Evolutionary conservation across 2,888 invertebrate species (phyloP).

Genomic region (Chirona hameri): DNA sequence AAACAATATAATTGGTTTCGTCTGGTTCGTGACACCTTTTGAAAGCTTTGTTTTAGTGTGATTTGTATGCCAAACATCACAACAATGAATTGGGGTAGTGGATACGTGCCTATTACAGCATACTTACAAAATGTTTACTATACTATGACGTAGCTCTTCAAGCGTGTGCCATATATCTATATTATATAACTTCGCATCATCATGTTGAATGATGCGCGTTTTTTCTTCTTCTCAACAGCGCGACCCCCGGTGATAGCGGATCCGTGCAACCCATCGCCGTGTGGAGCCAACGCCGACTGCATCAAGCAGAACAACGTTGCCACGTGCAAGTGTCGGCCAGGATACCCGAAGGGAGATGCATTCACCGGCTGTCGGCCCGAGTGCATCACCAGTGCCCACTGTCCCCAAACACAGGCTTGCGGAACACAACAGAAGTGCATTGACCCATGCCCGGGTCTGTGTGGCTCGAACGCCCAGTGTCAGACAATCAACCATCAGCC

Average conservation of each 20-base stretch:
- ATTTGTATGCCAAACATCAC: too few species aligned
- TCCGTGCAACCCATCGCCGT: slow-evolving; percentile 39
- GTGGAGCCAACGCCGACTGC: slow-evolving; percentile 43
- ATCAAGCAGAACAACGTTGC: slow-evolving; percentile 52
- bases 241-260: slow-evolving; percentile 45
- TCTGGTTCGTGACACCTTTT: too few species aligned
- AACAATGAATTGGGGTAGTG: too few species aligned
- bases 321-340: slow-evolving; percentile 60
- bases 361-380: slow-evolving; percentile 70
- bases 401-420: slow-evolving; percentile 54
- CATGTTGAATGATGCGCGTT: too few species aligned
- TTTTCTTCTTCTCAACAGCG: slow-evolving; percentile 34
- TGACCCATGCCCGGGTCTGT: slow-evolving; percentile 46
- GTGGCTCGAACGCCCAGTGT: slow-evolving; percentile 78
- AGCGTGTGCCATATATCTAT: too few species aligned
- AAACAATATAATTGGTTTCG: too few species aligned
- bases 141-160: too few species aligned
- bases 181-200: too few species aligned
- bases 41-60: too few species aligned
- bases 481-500: slow-evolving; percentile 65
- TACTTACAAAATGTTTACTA: too few species aligned
- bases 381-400: slow-evolving; percentile 73
- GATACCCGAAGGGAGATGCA: slow-evolving; percentile 59
- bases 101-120: too few species aligned
- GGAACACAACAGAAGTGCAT: slow-evolving; percentile 46